Base-by-base conservation (phyloP, 1,140 invertebrate genomes). In the Diorhabda sublineata region DNA sequence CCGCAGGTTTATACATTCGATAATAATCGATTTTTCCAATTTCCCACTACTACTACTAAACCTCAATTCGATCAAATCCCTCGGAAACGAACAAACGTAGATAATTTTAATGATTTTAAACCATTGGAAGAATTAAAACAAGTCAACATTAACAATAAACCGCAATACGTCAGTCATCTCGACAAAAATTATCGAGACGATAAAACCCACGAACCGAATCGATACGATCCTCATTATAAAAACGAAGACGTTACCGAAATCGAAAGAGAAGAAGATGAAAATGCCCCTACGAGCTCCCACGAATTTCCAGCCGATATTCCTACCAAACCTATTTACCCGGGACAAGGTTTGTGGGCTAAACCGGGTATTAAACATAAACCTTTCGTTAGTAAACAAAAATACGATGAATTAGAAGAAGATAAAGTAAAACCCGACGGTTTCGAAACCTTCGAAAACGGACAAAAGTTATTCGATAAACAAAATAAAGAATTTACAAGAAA, bases 281-380 rank as follows among this genome's bases (percentile, higher is more conserved):
- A 26, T 42, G 69, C 59, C n/a, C 69, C 70, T 42, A 41, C 64
- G 59, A 75, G 69, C 65, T 67, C 71, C 45, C 75, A 77, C 59
- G 76, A 77, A 65, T 57, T 65, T 5, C 72, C 74, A 4, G 64
- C 60, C 42, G 71, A 71, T 41, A 78, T 85, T 5, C 74, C 83
- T 2, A 86, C 85, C 0, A 80, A 78, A 52, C 83, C 85, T 2
- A 83, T 84, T 45, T 85, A 87, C 69, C 80, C 80, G 0, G 81
- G 77, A 1, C 81, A 83, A 47, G 85, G 84, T 2, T 56, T 78
- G 45, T 84, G 86, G 83, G 84, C 83, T 0, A 84, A 82, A 52
- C 82, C 81, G 3, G 11, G 79, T 77, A 0, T 81, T 75, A 70
- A 79, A 81, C 47, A 82, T 81, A 3, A 26, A 78, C 26, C 71